phyloP scores from a whole-genome alignment of 2,797 vertebrate genomes.

The Menidia menidia region DNA sequence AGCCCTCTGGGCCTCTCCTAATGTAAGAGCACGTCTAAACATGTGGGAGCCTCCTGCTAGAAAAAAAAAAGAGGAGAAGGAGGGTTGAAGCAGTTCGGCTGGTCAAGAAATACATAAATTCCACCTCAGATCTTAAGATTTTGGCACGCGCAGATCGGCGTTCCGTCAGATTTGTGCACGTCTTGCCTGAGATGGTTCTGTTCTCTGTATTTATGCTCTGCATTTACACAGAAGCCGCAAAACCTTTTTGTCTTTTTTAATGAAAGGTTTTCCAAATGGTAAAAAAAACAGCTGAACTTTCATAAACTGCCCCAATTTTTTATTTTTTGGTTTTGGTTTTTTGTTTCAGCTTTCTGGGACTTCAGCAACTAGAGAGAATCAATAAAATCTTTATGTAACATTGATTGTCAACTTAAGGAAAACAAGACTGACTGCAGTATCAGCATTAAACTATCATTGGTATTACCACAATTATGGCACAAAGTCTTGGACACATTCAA shows the following conservation, averaged over 20 bases:
- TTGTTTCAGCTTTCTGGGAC: no score
- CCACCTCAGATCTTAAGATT: slow-evolving; percentile 29
- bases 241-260: background rate
- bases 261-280: no score
- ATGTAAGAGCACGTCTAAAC: slow-evolving; percentile 67
- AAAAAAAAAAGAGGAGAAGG: slow-evolving; percentile 30
- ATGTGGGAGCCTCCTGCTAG: slow-evolving; percentile 66
- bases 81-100: slow-evolving; percentile 45
- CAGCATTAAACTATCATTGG: background rate
- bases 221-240: background rate
- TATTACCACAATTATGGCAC: no score
- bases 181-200: background rate
- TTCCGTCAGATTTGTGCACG: background rate
- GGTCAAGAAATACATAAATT: slow-evolving; percentile 54
- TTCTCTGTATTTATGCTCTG: slow-evolving; percentile 1
- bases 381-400: no score
- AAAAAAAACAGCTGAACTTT: no score
- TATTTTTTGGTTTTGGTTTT: no score
- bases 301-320: no score
- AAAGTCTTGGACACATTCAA: no score
- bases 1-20: slow-evolving; percentile 72
- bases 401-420: background rate
- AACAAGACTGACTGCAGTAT: background rate
- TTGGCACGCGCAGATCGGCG: slow-evolving; percentile 1
- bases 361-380: no score